Evolutionary conservation across 2,113 vertebrate genomes (phyloP).

Genomic region (Dissostichus mawsoni): DNA sequence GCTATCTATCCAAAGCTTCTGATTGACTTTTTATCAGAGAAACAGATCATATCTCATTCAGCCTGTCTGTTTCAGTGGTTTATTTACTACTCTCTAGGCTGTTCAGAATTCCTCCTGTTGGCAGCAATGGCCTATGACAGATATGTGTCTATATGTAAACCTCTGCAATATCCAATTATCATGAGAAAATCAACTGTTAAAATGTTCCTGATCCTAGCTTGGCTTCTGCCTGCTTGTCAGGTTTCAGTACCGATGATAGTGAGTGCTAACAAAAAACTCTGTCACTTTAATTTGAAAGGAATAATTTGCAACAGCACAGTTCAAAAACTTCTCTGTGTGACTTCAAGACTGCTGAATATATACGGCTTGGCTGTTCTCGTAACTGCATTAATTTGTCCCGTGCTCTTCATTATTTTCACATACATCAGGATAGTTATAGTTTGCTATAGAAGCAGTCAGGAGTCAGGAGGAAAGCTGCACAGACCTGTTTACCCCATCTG

Average conservation of each 20-base stretch:
- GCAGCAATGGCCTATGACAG: conserved; percentile 35
- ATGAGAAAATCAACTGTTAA: neutral
- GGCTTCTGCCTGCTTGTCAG: conserved; percentile 34
- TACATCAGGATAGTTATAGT: conserved; percentile 47
- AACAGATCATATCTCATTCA: conserved; percentile 13
- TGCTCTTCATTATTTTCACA: conserved; percentile 47
- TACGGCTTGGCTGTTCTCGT: neutral
- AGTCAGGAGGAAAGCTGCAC: conserved; percentile 44
- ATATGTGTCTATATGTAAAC: conserved; percentile 46
- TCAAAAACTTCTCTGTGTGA: neutral
- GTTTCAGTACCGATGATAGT: fast-evolving
- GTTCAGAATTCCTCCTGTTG: conserved; percentile 11
- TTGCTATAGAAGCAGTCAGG: neutral
- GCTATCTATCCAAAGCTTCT: neutral
- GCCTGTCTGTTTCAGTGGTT: conserved; percentile 20
- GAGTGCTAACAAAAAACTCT: neutral
- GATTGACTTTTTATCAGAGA: conserved; percentile 13
- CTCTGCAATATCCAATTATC: conserved; percentile 31
- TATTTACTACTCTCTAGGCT: neutral
- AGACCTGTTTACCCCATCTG: conserved; percentile 52
- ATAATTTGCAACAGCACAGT: conserved; percentile 29
- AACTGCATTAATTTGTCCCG: neutral
- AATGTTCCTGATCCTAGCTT: conserved; percentile 25
- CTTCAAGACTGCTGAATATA: neutral
- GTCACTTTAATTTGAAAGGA: neutral